phyloP scores from a whole-genome alignment of 2,888 invertebrate genomes.

The Drosophila acutilabella region DNA sequence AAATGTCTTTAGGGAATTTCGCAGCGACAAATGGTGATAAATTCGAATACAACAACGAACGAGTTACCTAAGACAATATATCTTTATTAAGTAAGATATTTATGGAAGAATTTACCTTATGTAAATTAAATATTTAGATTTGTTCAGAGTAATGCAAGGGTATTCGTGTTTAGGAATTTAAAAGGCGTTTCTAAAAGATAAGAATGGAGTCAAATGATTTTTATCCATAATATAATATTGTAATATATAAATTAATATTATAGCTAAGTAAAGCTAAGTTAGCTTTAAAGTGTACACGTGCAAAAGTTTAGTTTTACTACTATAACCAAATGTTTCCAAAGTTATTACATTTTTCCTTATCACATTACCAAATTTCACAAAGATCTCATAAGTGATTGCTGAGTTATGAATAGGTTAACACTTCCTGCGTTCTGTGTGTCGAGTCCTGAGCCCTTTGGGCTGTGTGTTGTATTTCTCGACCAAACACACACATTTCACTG shows the following conservation, averaged over 20 bases:
- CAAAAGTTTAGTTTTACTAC: background rate
- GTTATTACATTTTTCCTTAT: background rate
- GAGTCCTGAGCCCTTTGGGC: background rate
- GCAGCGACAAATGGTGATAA: conserved; percentile 65
- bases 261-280: background rate
- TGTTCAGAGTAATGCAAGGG: background rate
- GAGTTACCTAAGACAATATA: conserved; percentile 4
- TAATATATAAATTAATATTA: too few relatives aligned
- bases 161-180: background rate
- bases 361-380: background rate
- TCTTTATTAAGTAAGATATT: conserved; percentile 7
- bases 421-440: background rate
- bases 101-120: background rate
- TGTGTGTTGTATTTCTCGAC: conserved; percentile 20
- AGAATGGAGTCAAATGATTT: too few relatives aligned
- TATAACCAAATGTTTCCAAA: background rate
- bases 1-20: conserved; percentile 37
- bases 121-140: background rate
- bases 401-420: conserved; percentile 29
- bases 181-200: too few relatives aligned
- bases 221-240: too few relatives aligned
- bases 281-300: background rate
- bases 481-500: conserved; percentile 43
- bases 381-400: conserved; percentile 26
- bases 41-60: conserved; percentile 31